Conservation (phyloP, 2,888 invertebrate species). For the Drosophila pseudotakahashii region DNA sequence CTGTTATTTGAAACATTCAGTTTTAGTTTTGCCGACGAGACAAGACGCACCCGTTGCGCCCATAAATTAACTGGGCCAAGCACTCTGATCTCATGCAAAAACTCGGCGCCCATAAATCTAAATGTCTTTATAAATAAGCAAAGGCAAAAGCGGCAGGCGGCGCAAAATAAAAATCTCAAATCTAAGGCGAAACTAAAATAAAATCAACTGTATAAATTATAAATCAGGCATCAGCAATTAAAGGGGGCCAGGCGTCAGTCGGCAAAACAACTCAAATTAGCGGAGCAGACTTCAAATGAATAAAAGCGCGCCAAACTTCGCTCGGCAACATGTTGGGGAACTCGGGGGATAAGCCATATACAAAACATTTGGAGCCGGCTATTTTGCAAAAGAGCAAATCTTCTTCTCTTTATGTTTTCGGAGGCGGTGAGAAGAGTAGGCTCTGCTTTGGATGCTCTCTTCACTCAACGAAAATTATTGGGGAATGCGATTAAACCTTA, state of each 20-base stretch:
- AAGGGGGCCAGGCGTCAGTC: constrained; percentile 13
- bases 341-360: not conserved
- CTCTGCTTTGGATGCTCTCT: constrained; percentile 1
- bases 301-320: constrained; percentile 43
- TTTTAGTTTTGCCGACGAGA: constrained; percentile 30
- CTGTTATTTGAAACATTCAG: constrained; percentile 52
- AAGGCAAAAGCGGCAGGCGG: constrained; percentile 12
- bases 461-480: not conserved
- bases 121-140: constrained; percentile 75
- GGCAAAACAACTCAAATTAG: constrained; percentile 13
- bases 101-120: constrained; percentile 65
- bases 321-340: constrained; percentile 17
- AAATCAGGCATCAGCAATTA: constrained; percentile 62
- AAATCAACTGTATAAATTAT: constrained; percentile 55
- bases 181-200: constrained; percentile 24
- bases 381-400: constrained; percentile 15
- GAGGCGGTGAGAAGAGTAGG: not conserved
- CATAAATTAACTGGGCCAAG: constrained; percentile 63
- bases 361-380: constrained; percentile 11
- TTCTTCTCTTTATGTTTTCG: not conserved
- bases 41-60: constrained; percentile 40
- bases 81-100: constrained; percentile 70
- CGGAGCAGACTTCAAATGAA: constrained; percentile 15
- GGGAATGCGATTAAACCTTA: too few relatives aligned
- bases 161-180: constrained; percentile 17